Evolutionary conservation across 2,797 vertebrate genomes (phyloP).

Genomic region (Acridotheres tristis): DNA sequence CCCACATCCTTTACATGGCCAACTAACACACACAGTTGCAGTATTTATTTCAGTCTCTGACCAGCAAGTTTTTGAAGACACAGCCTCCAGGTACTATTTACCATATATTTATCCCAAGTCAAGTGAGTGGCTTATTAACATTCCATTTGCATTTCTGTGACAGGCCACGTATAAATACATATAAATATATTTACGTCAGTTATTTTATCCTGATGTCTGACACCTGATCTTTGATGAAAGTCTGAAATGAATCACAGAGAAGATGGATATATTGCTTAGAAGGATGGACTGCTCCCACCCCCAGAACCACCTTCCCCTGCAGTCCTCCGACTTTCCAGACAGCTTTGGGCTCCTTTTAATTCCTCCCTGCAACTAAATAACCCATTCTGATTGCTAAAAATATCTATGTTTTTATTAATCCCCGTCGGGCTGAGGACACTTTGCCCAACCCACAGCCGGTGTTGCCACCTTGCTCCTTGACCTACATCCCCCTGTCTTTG

Average conservation of each 20-base stretch:
- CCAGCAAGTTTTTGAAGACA: background rate
- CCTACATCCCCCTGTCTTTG: background rate
- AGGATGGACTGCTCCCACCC: background rate
- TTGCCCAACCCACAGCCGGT: accelerated
- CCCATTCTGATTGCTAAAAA: background rate
- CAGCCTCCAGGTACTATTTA: background rate
- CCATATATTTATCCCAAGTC: background rate
- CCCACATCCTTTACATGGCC: background rate
- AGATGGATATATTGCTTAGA: background rate
- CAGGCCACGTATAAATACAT: background rate
- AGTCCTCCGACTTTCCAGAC: background rate
- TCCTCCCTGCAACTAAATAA: background rate
- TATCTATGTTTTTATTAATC: background rate
- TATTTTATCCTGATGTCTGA: background rate
- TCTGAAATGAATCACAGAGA: background rate
- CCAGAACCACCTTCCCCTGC: background rate
- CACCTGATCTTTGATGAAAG: background rate
- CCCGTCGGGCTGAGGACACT: background rate
- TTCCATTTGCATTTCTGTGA: background rate
- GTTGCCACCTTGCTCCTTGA: background rate
- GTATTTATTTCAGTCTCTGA: background rate
- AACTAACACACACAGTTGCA: background rate
- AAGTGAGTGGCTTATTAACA: background rate
- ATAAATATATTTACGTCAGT: background rate
- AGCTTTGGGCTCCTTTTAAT: background rate